Evolutionary conservation across 1,140 invertebrate genomes (phyloP).

Genomic region (Diorhabda sublineata): DNA sequence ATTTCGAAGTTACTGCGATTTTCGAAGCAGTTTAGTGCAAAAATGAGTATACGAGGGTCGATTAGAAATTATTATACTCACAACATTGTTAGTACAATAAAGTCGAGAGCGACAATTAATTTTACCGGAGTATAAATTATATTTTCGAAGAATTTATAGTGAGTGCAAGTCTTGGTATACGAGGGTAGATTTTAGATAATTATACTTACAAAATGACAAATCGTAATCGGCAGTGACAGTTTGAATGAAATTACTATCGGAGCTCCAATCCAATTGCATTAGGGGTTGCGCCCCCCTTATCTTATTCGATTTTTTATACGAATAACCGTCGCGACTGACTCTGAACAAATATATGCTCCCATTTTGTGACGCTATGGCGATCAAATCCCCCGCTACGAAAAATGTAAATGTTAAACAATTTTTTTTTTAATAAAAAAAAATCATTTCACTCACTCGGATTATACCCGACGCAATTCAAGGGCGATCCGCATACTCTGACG

Average conservation of each 20-base stretch:
- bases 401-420: not conserved
- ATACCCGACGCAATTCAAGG: slow-evolving; percentile 77
- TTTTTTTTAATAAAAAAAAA: too few relatives aligned
- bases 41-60: too few relatives aligned
- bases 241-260: slow-evolving; percentile 80
- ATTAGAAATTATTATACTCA: too few relatives aligned
- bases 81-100: too few relatives aligned
- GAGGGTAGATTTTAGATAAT: too few relatives aligned
- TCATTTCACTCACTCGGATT: slow-evolving; percentile 67
- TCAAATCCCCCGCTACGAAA: slow-evolving; percentile 73
- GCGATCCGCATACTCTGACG: slow-evolving; percentile 78
- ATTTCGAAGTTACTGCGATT: too few relatives aligned
- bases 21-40: too few relatives aligned
- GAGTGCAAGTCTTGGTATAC: too few relatives aligned
- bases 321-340: slow-evolving; percentile 79
- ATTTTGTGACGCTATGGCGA: slow-evolving; percentile 88
- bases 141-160: too few relatives aligned
- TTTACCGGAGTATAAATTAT: too few relatives aligned
- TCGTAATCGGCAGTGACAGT: slow-evolving; percentile 92
- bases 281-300: slow-evolving; percentile 77
- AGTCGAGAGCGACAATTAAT: too few relatives aligned
- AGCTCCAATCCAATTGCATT: slow-evolving; percentile 86
- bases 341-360: slow-evolving; percentile 80
- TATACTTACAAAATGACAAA: slow-evolving; percentile 76
- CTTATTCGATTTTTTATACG: slow-evolving; percentile 83